Base-by-base conservation (phyloP, 2,888 invertebrate species). In the Clostera curtula region DNA sequence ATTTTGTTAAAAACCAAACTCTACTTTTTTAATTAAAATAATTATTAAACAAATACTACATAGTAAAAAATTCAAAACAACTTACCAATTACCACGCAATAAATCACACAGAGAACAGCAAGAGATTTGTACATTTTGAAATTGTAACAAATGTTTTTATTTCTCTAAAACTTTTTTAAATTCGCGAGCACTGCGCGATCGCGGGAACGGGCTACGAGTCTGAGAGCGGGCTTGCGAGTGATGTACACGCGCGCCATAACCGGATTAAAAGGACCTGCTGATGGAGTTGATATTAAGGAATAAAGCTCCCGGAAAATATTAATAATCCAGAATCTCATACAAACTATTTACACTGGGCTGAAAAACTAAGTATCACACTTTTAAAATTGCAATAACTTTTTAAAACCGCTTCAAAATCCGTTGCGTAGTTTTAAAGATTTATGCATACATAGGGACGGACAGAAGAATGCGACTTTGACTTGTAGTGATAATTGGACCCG, bases 211-310 rank as follows among this genome's bases (percentile, higher is more conserved):
- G 60, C 52, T 60, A 54, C 66, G 61, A 56, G 57, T 40, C 34
- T 56, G 67, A 52, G 50, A 45, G 75, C 65, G 56, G 41, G 63
- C 58, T 57, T 45, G 54, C 64, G 58, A 82, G 63, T 82, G 82
- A 65, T 64, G 75, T 66, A 70, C 65, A 43, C 36, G 58, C 67
- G 66, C 60, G 43, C 38, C 49, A 47, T 51, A 62, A 68, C 69
- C 74, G 68, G 74, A 71, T 62, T 75, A 74, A 76, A 76, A 77
- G 59, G 49, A 50, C 53, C 54, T 50, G n/a, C n/a, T n/a, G n/a
- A n/a, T 45, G 44, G 46, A 43, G 15, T 19, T 8, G 21, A 15
- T 8, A 14, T 11, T 15, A 25, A 31, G n/a, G n/a, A n/a, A n/a
- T n/a, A n/a, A n/a, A n/a, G n/a, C n/a, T n/a, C n/a, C n/a, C n/a